phyloP scores from a whole-genome alignment of 2,797 vertebrate species.

The Tenualosa thibaudeaui region DNA sequence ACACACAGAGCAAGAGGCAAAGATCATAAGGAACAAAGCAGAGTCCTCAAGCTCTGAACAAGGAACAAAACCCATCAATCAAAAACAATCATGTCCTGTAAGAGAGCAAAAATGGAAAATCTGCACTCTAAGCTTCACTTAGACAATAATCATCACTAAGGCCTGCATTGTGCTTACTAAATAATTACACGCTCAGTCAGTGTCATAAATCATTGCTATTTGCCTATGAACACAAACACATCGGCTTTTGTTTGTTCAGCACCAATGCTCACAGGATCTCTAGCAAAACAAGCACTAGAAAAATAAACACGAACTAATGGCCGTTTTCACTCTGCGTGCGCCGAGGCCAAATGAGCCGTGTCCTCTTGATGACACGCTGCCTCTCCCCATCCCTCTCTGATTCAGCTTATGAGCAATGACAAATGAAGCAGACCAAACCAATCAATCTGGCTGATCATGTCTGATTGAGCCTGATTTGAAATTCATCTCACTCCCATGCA shows the following conservation, averaged over 20 bases:
- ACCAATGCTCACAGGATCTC: background rate
- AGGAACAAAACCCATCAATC: background rate
- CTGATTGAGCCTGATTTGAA: constrained; percentile 5
- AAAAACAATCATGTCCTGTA: background rate
- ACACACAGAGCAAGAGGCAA: background rate
- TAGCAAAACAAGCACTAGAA: background rate
- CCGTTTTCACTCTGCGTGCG: background rate
- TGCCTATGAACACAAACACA: background rate
- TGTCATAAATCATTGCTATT: constrained; percentile 11
- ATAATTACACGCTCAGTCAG: background rate
- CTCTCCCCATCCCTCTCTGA: background rate
- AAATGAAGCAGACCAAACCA: background rate
- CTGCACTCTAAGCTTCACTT: background rate
- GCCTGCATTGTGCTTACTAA: background rate
- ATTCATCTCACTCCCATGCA: background rate
- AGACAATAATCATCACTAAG: background rate
- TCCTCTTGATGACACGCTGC: background rate
- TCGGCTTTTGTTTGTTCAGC: background rate
- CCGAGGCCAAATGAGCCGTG: background rate
- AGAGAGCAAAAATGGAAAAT: background rate
- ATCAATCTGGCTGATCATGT: constrained; percentile 6
- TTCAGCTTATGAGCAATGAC: background rate
- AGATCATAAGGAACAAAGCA: background rate
- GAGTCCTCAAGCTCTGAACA: background rate
- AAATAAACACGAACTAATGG: background rate